Evolutionary conservation across 1,140 invertebrate species (phyloP).

Genomic region (Lepidotrigona ventralis): DNA sequence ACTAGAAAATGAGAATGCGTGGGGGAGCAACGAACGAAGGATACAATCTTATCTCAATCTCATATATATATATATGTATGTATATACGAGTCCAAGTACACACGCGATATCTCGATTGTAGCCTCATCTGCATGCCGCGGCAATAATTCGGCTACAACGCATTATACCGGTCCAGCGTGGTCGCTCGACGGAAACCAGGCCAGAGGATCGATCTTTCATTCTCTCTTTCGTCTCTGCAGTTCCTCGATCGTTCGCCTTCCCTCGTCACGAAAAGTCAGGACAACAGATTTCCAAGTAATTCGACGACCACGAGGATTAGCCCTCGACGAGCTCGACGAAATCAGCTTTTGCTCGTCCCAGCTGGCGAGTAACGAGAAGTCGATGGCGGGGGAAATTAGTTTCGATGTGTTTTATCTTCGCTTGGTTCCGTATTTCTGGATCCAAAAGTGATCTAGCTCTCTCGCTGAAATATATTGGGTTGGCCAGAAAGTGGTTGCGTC

Average conservation of each 20-base stretch:
- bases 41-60: slow-evolving; percentile 54
- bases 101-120: slow-evolving; percentile 68
- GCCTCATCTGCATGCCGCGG: slow-evolving; percentile 66
- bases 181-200: slow-evolving; percentile 60
- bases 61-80: background rate
- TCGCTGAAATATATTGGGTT: too few relatives aligned
- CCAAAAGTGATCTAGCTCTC: too few relatives aligned
- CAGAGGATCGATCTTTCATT: slow-evolving; percentile 54
- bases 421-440: too few relatives aligned
- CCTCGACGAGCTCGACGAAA: slow-evolving; percentile 44
- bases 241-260: slow-evolving; percentile 11
- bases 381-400: background rate
- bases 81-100: slow-evolving; percentile 52
- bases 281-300: slow-evolving; percentile 47
- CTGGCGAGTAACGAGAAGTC: slow-evolving; percentile 37
- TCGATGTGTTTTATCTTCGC: background rate
- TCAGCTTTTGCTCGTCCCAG: slow-evolving; percentile 48
- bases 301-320: slow-evolving; percentile 34
- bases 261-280: slow-evolving; percentile 3
- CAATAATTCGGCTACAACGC: slow-evolving; percentile 65
- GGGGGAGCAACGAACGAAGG: too few relatives aligned
- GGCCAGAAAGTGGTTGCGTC: too few relatives aligned
- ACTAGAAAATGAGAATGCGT: background rate
- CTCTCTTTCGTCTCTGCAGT: slow-evolving; percentile 7
- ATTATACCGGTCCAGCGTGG: slow-evolving; percentile 55